These are phyloP conservation scores for Heliconius himera DNA, from an alignment of 1,140 invertebrate species.

Conservation along the genomic window DNA sequence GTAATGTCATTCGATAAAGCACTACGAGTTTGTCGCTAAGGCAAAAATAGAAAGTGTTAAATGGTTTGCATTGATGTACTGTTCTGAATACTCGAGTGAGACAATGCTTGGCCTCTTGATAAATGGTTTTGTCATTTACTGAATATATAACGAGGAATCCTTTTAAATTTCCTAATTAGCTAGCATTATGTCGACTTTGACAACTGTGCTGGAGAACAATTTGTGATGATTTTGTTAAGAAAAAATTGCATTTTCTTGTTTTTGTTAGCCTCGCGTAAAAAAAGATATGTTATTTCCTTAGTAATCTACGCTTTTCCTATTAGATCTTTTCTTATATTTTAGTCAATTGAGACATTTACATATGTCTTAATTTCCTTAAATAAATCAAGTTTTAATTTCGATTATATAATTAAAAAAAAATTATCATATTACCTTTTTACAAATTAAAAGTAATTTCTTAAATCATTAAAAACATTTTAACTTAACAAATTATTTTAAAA, in stretches of 20 bases:
- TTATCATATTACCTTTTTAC: too few relatives aligned
- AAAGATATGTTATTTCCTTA: too few relatives aligned
- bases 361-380: too few relatives aligned
- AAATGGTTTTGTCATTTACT: slow-evolving; percentile 46
- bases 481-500: too few relatives aligned
- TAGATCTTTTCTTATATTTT: too few relatives aligned
- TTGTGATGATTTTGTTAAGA: neutral
- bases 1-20: slow-evolving; percentile 56
- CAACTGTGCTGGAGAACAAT: neutral
- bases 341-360: too few relatives aligned
- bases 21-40: slow-evolving; percentile 48
- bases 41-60: slow-evolving; percentile 75
- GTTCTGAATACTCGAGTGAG: slow-evolving; percentile 55
- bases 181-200: neutral
- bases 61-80: slow-evolving; percentile 56
- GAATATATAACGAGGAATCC: slow-evolving; percentile 34
- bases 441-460: too few relatives aligned
- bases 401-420: too few relatives aligned
- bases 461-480: too few relatives aligned
- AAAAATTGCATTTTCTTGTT: neutral
- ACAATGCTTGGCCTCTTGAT: slow-evolving; percentile 49
- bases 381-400: too few relatives aligned
- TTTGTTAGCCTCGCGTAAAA: neutral
- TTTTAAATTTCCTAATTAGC: slow-evolving; percentile 32
- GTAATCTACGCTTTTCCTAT: too few relatives aligned